A percentile compares a stretch with the other conserved stretches of the same genome.
phyloP scores from a whole-genome alignment of 2,113 vertebrate genomes.

The Chauna torquata region DNA sequence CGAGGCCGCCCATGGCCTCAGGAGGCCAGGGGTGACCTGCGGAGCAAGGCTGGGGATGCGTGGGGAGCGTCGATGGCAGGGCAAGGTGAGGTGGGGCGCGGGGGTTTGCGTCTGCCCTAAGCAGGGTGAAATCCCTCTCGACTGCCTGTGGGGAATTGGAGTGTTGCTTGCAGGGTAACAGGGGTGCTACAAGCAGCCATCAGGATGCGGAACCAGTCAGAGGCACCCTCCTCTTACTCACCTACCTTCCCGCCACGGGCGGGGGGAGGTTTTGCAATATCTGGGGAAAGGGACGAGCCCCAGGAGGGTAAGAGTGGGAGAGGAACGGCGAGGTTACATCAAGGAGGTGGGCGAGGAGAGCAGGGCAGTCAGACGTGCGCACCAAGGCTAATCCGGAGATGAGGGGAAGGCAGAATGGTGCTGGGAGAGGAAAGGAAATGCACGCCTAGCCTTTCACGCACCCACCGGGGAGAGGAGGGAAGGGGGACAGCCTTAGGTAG shows the following conservation, averaged over 20 bases:
- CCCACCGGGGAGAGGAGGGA: background rate
- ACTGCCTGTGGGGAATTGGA: background rate
- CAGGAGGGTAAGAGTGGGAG: background rate
- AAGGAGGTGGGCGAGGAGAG: background rate
- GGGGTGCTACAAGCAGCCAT: background rate
- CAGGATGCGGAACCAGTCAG: background rate
- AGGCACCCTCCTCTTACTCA: conserved; percentile 19
- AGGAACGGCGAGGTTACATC: background rate
- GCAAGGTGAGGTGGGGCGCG: rapidly evolving
- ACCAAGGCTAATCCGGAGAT: background rate
- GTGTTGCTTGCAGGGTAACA: background rate
- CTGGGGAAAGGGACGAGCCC: background rate
- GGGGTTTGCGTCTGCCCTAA: background rate
- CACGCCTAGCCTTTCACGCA: background rate
- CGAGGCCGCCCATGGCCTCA: background rate
- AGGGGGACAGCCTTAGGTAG: background rate
- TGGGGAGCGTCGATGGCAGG: background rate
- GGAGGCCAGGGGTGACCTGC: rapidly evolving
- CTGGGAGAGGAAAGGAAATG: background rate
- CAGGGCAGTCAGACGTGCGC: background rate
- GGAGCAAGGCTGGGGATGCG: background rate
- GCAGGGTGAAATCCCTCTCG: background rate
- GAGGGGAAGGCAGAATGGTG: background rate
- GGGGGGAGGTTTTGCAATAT: background rate
- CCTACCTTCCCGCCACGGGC: background rate